Base-by-base conservation (phyloP, 2,113 vertebrate genomes). In the Osmerus mordax region DNA sequence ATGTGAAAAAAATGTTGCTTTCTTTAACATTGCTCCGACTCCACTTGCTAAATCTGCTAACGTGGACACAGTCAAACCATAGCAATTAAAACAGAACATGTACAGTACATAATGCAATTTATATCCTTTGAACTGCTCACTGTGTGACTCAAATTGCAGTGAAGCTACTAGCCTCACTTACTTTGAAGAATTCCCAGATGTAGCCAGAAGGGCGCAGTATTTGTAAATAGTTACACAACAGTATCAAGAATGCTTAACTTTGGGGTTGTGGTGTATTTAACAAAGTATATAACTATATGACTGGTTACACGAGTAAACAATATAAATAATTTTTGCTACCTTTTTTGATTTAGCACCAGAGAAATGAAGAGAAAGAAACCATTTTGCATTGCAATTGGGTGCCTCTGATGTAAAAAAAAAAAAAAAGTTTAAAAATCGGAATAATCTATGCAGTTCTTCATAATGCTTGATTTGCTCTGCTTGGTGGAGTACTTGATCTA, bases 291-390 rank as follows among this genome's bases (percentile, higher is more conserved):
- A 52, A 67, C 2, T 74, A 56, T 71, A 56, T 62, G 41, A 67
- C 52, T 67, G 41, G 78, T 77, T 79, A 69, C 63, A 80, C 51
- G 41, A 47, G 9, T 60, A 63, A 65, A 75, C 32, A 71, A 70
- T 36, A 60, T 14, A 29, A 56, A 62, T 62, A 56, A 23, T 60
- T 23, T 23, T 15, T 69, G 21, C 73, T 25, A 1, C 65, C 72
- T 84, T 83, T 86, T 67, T 83, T 81, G 32, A 73, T 68, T 76
- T 78, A 67, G 74, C 78, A 81, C 80, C 84, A 87, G 82, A 89
- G 78, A 83, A 73, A 65, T 65, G 11, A 36, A 28, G 63, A 18
- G 21, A 13, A 55, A 55, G 21, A 41, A 60, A 70, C 69, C 41
- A 32, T 65, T 41, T 52, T 80, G 69, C 25, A 63, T 70, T 81